phyloP scores from a whole-genome alignment of 92 coral and sea anemone genomes.

The Palythoa caribaeorum region DNA sequence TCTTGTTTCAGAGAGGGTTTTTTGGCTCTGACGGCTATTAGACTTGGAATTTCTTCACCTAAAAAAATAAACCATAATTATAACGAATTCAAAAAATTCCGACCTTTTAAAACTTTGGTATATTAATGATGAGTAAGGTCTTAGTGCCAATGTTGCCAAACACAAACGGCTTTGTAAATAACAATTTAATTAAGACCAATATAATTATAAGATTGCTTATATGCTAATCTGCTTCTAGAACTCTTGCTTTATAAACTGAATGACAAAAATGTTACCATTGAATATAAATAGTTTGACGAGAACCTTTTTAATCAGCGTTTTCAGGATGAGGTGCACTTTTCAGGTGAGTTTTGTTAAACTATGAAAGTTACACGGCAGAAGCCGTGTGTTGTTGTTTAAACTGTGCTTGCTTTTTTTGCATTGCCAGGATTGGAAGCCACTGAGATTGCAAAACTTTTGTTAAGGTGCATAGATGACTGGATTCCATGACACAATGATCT shows the following conservation, averaged over 20 bases:
- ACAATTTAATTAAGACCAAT: too few species aligned
- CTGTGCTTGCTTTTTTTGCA: constrained; percentile 27
- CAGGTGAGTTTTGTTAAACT: constrained; percentile 26
- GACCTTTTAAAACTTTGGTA: too few species aligned
- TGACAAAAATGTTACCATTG: constrained; percentile 4
- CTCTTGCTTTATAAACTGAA: not conserved
- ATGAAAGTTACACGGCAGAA: not conserved
- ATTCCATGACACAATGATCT: constrained; percentile 27
- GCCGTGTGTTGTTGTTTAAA: constrained; percentile 22
- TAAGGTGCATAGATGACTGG: constrained; percentile 22
- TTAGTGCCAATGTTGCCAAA: too few species aligned
- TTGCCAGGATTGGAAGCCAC: constrained; percentile 23
- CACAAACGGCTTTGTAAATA: too few species aligned
- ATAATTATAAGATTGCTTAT: too few species aligned
- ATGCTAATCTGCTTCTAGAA: too few species aligned
- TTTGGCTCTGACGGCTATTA: not conserved
- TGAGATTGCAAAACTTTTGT: not conserved
- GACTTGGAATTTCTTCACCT: too few species aligned
- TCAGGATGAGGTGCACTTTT: constrained; percentile 1
- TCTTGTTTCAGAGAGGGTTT: not conserved
- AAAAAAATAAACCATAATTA: not conserved
- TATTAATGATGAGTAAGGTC: too few species aligned
- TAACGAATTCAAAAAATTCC: too few species aligned
- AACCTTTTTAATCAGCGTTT: constrained; percentile 21
- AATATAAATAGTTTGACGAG: constrained; percentile 6